A percentile compares a stretch with the other conserved stretches of the same genome.
phyloP scores from a whole-genome alignment of 2,888 invertebrate genomes.

The Seira musarum region DNA sequence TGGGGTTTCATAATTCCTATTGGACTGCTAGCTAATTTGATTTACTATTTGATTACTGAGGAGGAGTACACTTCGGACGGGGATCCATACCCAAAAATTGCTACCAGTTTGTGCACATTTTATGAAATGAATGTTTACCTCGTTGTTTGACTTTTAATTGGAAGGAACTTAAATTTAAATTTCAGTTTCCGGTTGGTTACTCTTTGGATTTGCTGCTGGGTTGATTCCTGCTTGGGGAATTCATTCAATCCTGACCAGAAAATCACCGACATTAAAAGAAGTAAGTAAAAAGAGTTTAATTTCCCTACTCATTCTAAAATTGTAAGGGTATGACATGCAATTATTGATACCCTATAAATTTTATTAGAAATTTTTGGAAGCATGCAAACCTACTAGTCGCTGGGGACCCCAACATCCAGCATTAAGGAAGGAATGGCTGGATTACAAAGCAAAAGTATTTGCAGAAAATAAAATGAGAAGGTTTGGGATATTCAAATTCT shows the following conservation, averaged over 20 bases:
- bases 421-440: slow-evolving; percentile 58
- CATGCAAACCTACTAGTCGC: slow-evolving; percentile 55
- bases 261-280: slow-evolving; percentile 36
- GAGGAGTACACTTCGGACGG: not conserved
- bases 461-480: not conserved
- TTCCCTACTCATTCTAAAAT: slow-evolving; percentile 17
- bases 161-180: not conserved
- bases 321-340: not conserved
- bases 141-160: not conserved
- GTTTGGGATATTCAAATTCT: slow-evolving; percentile 5
- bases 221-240: slow-evolving; percentile 74
- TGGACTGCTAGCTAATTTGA: slow-evolving; percentile 80
- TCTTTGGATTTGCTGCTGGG: slow-evolving; percentile 72
- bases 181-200: slow-evolving; percentile 62
- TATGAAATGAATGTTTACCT: not conserved
- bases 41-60: slow-evolving; percentile 70
- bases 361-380: slow-evolving; percentile 51
- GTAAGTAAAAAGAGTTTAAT: slow-evolving; percentile 39
- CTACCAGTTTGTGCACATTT: slow-evolving; percentile 10
- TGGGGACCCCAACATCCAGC: slow-evolving; percentile 70
- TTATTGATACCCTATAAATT: slow-evolving; percentile 6
- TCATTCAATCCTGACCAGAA: slow-evolving; percentile 70
- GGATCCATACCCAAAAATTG: not conserved
- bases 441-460: slow-evolving; percentile 21
- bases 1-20: slow-evolving; percentile 84